These are phyloP conservation scores for Zingel zingel DNA, from an alignment of 2,113 vertebrate genomes.

Conservation along the genomic window DNA sequence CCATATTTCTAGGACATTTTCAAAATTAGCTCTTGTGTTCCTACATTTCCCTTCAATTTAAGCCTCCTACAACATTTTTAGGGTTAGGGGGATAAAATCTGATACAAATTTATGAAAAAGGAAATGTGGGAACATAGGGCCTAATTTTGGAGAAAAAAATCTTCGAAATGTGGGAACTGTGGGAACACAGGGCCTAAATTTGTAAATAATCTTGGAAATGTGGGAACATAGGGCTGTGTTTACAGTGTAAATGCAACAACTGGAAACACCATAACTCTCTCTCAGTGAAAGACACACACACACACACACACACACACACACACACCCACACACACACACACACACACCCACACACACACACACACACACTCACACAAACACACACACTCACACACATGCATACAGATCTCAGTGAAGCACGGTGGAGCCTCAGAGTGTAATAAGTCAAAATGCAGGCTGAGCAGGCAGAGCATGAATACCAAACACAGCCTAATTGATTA, in stretches of 20 bases:
- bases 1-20: too few relatives aligned
- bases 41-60: too few relatives aligned
- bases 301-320: not conserved
- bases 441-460: slow-evolving; percentile 79
- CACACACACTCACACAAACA: slow-evolving; percentile 24
- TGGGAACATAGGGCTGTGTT: not conserved
- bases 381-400: slow-evolving; percentile 20
- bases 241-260: slow-evolving; percentile 3
- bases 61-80: too few relatives aligned
- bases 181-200: too few relatives aligned
- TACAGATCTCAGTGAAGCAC: slow-evolving; percentile 46
- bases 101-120: too few relatives aligned
- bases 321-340: too few relatives aligned
- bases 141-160: too few relatives aligned
- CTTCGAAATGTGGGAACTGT: too few relatives aligned
- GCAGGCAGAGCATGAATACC: slow-evolving; percentile 83
- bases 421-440: slow-evolving; percentile 58
- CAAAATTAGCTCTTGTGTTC: too few relatives aligned
- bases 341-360: slow-evolving; percentile 11
- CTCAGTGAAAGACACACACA: not conserved
- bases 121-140: too few relatives aligned
- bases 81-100: too few relatives aligned
- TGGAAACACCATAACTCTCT: slow-evolving; percentile 21
- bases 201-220: too few relatives aligned
- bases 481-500: slow-evolving; percentile 83